Evolutionary conservation across 92 coral and sea anemone genomes (phyloP).

Genomic region (Porites cylindrica): DNA sequence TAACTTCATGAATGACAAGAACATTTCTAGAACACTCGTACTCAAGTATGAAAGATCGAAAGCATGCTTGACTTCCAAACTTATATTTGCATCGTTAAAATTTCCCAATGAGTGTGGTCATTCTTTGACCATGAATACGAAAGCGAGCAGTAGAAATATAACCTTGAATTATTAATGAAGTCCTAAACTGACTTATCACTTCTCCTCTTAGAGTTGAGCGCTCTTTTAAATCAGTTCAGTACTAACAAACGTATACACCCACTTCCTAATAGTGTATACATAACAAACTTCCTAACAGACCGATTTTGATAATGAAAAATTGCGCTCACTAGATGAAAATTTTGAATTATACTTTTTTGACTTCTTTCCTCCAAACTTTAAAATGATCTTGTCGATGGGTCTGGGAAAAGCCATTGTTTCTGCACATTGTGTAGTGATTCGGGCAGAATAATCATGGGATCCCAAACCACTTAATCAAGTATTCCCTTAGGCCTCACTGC

Average conservation of each 20-base stretch:
- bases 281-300: background rate
- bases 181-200: no score
- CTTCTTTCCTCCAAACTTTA: background rate
- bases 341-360: background rate
- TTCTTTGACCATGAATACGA: background rate
- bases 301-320: background rate
- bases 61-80: background rate
- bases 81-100: background rate
- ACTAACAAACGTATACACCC: no score
- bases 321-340: background rate
- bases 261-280: no score
- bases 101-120: background rate
- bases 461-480: no score
- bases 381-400: no score
- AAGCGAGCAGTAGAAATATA: background rate
- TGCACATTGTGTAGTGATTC: no score
- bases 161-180: no score
- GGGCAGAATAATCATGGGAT: no score
- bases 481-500: background rate
- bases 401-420: no score
- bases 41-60: background rate
- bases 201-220: no score
- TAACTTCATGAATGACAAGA: background rate
- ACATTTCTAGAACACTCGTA: background rate
- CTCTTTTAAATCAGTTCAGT: no score